Evolutionary conservation across 2,797 vertebrate genomes (phyloP).

Genomic region (Propithecus perrieri): DNA sequence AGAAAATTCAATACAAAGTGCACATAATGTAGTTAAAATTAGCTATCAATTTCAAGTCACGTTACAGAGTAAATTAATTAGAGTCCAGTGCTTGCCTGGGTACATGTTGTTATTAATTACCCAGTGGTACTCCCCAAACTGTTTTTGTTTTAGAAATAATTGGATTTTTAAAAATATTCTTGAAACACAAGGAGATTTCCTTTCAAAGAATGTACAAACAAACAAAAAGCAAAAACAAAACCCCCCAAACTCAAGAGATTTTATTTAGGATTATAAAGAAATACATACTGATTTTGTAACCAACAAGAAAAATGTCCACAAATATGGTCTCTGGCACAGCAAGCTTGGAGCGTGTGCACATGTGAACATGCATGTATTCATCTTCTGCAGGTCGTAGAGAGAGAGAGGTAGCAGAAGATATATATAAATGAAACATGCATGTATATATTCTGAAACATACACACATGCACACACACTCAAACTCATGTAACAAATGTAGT

Average conservation of each 20-base stretch:
- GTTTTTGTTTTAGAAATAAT: conserved; percentile 64
- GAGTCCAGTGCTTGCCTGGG: conserved; percentile 18
- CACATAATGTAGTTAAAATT: conserved; percentile 48
- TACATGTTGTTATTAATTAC: conserved; percentile 74
- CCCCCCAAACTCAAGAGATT: not conserved
- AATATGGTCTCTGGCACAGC: not conserved
- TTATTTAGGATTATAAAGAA: not conserved
- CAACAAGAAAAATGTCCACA: not conserved
- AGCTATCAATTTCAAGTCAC: conserved; percentile 59
- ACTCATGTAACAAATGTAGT: not conserved
- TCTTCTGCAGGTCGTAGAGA: not conserved
- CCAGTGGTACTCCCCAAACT: conserved; percentile 42
- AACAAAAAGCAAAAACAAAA: not conserved
- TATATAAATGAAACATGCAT: not conserved
- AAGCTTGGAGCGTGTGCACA: not conserved
- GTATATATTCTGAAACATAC: not conserved
- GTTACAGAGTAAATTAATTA: conserved; percentile 45
- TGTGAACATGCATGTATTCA: not conserved
- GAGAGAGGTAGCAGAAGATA: not conserved
- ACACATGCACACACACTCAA: not conserved
- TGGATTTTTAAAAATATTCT: conserved; percentile 53
- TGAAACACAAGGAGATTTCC: conserved; percentile 44
- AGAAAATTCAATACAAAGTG: not conserved
- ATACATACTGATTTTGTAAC: not conserved
- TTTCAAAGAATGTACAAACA: conserved; percentile 28